Conservation (phyloP, 2,113 vertebrate genomes). For the Pogonocichla stellata region DNA sequence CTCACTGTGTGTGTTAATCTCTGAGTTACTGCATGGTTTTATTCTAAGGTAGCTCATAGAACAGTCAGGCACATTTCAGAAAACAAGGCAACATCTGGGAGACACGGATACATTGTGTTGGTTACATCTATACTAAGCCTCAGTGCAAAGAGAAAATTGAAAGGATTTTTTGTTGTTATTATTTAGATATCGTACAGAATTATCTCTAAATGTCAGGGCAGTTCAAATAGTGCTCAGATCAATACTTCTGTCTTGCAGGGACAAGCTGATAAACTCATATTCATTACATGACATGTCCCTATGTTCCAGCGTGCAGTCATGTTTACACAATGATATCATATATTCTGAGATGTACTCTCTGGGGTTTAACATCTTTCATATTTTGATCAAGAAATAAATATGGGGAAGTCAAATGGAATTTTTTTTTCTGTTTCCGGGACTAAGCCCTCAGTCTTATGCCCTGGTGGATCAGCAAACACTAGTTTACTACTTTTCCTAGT, state of each 20-base stretch:
- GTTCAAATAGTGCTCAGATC: neutral
- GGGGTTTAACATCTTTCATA: neutral
- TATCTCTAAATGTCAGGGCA: neutral
- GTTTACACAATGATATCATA: neutral
- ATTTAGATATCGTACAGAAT: neutral
- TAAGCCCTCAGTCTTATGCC: neutral
- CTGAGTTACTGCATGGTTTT: neutral
- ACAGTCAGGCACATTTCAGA: neutral
- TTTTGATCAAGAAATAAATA: neutral
- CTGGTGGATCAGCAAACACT: neutral
- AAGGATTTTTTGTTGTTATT: neutral
- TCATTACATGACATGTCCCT: accelerated
- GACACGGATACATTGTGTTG: neutral
- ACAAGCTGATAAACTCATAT: neutral
- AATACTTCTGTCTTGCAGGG: neutral
- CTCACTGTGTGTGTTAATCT: neutral
- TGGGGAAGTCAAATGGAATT: neutral
- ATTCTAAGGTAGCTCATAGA: neutral
- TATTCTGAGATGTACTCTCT: neutral
- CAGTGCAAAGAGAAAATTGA: neutral
- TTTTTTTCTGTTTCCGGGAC: neutral
- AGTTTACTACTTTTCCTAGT: neutral
- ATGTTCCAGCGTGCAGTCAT: neutral
- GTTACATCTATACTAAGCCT: neutral
- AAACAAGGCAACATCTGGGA: neutral